A percentile compares a stretch with the other conserved stretches of the same genome.
Evolutionary conservation across 2,888 invertebrate genomes (phyloP).

Genomic region (Graphium colonna): DNA sequence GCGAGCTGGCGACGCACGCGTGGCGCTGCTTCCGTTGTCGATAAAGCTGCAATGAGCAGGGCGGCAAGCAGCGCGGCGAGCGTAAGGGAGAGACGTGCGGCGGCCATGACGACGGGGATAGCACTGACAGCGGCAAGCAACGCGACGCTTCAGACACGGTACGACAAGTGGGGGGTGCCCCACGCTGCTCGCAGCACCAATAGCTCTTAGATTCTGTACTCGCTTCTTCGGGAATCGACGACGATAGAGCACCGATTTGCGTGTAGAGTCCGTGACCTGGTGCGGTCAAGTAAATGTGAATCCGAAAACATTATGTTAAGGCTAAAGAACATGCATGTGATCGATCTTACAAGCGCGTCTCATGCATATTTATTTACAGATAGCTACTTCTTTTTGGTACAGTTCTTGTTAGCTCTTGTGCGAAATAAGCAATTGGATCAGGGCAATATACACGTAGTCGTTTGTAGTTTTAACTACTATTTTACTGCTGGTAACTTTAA

Average conservation of each 20-base stretch:
- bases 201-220: background rate
- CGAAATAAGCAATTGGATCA: too few species aligned
- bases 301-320: background rate
- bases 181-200: slow-evolving; percentile 16
- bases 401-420: too few species aligned
- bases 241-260: background rate
- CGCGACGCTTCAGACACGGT: too few species aligned
- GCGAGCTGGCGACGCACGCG: slow-evolving; percentile 57
- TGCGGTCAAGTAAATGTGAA: background rate
- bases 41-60: slow-evolving; percentile 30
- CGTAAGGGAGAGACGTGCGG: slow-evolving; percentile 36
- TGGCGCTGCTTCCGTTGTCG: slow-evolving; percentile 31
- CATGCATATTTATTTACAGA: too few species aligned
- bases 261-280: background rate
- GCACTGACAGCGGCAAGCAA: slow-evolving; percentile 29
- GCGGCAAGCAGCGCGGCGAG: slow-evolving; percentile 34
- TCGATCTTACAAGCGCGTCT: too few species aligned
- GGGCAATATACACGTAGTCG: too few species aligned
- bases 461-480: too few species aligned
- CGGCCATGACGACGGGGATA: slow-evolving; percentile 36
- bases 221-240: background rate
- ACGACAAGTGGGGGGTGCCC: slow-evolving; percentile 22
- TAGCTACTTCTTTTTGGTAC: too few species aligned
- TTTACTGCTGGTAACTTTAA: too few species aligned
- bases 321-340: background rate